Percentiles rank a stretch among this genome's conserved stretches.
Conservation (phyloP, 2,797 vertebrate genomes). For the Discoglossus pictus region DNA sequence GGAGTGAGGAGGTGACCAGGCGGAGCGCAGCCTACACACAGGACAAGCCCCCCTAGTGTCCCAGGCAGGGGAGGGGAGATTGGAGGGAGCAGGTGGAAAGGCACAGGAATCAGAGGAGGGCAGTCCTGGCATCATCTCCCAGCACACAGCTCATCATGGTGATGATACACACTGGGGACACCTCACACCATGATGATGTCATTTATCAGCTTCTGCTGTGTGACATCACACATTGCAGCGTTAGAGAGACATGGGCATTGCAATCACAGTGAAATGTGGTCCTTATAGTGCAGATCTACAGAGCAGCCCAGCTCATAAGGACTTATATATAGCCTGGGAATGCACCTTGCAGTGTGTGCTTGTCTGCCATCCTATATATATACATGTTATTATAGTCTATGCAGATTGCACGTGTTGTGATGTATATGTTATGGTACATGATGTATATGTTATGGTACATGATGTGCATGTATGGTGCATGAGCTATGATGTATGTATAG, state of each 20-base stretch:
- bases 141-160: not conserved
- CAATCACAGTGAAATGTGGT: not conserved
- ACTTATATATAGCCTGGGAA: too few species aligned
- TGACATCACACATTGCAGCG: slow-evolving; percentile 9
- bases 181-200: slow-evolving; percentile 11
- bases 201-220: not conserved
- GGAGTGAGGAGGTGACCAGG: slow-evolving; percentile 32
- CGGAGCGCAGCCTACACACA: slow-evolving; percentile 31
- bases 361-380: too few species aligned
- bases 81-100: slow-evolving; percentile 45
- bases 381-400: too few species aligned
- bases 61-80: not conserved
- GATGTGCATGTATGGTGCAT: too few species aligned
- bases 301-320: too few species aligned
- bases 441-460: too few species aligned
- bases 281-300: not conserved
- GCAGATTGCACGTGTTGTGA: too few species aligned
- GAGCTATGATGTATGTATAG: too few species aligned
- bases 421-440: too few species aligned
- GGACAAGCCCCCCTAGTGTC: slow-evolving; percentile 40
- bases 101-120: not conserved
- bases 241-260: not conserved
- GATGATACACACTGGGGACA: not conserved
- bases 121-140: not conserved
- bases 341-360: too few species aligned